Conservation (phyloP, 2,888 invertebrate genomes). For the Meganola albula region DNA sequence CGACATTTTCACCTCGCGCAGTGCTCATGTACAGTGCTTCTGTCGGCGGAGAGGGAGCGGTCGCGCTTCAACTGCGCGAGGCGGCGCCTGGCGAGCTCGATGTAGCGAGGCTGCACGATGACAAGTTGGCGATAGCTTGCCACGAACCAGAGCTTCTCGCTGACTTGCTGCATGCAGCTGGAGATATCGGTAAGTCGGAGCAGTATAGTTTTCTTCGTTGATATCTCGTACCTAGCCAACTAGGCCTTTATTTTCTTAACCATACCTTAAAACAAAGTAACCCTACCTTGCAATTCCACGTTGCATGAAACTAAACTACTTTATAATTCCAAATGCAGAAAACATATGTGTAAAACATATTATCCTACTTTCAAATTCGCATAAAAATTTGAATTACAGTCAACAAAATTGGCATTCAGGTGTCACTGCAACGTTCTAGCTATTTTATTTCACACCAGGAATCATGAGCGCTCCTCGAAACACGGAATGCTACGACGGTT, state of each 20-base stretch:
- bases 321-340: too few relatives aligned
- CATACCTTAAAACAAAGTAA: not conserved
- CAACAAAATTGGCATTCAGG: slow-evolving; percentile 59
- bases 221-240: too few relatives aligned
- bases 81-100: slow-evolving; percentile 73
- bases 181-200: slow-evolving; percentile 61
- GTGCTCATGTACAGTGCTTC: slow-evolving; percentile 84
- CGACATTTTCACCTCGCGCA: slow-evolving; percentile 77
- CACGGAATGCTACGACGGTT: slow-evolving; percentile 45
- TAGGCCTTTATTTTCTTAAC: not conserved
- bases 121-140: slow-evolving; percentile 84
- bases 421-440: slow-evolving; percentile 45
- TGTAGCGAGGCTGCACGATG: slow-evolving; percentile 69
- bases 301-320: slow-evolving; percentile 2
- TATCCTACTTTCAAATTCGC: slow-evolving; percentile 18
- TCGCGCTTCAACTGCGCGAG: slow-evolving; percentile 80
- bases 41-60: slow-evolving; percentile 78
- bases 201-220: not conserved
- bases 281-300: too few relatives aligned
- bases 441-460: slow-evolving; percentile 62
- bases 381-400: slow-evolving; percentile 32
- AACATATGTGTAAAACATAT: slow-evolving; percentile 18
- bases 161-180: slow-evolving; percentile 83
- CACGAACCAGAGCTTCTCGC: slow-evolving; percentile 86
- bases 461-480: slow-evolving; percentile 46